Base-by-base conservation (phyloP, 2,797 vertebrate species). In the Limnodromus scolopaceus region DNA sequence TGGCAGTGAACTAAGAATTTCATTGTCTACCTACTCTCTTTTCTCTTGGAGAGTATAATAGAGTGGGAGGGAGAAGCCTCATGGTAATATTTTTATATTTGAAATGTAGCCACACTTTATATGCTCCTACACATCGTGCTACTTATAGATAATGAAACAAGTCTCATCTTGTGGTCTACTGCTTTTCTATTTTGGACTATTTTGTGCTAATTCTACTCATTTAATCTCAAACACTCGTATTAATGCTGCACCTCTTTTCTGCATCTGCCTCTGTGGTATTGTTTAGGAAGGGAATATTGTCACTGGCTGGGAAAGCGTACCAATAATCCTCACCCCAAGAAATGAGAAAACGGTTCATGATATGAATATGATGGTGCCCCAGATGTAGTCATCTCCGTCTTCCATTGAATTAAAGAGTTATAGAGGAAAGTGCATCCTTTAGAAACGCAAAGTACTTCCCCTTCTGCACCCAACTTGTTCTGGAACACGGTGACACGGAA, bases 21-120 rank as follows among this genome's bases (percentile, higher is more conserved):
- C 95, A 96, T 96, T 97, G 96, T 95, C 96, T 95, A 97, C 95
- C 97, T 96, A 96, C 94, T 94, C 96, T 96, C 94, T 97, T 95
- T 96, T 95, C 95, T 97, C 96, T 91, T 92, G 93, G 97, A 96
- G 94, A 96, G 94, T 97, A 97, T 96, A 97, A 97, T 91, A 96
- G 86, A 96, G 95, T 97, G 93, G 96, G 96, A 96, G 89, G 94
- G 91, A 96, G 89, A 96, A 96, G 91, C 95, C 91, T 97, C 90
- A 93, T 92, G 91, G 94, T 97, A 97, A 96, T 95, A 95, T 96
- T 96, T 95, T 96, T 95, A 80, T 97, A 92, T 97, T 96, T 89
- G 92, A 96, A 96, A 97, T 92, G 92, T 95, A 97, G 89, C 93
- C 95, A 93, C 92, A 89, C 91, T 96, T 96, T 96, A 91, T 86